Percentiles rank a stretch among this genome's conserved stretches.
phyloP scores from a whole-genome alignment of 2,113 vertebrate species.

The Madoqua kirkii region DNA sequence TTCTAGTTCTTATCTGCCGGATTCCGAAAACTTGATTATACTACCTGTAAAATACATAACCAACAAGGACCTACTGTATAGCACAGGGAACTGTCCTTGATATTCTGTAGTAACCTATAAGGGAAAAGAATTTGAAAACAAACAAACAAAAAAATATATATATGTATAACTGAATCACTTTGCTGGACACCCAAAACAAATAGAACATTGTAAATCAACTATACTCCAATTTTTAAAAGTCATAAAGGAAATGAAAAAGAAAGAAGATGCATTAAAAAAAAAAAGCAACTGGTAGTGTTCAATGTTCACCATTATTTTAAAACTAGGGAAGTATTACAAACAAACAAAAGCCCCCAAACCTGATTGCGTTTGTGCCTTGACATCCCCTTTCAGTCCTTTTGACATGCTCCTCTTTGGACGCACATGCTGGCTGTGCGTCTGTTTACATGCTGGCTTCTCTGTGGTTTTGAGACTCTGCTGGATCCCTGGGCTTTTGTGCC shows the following conservation, averaged over 20 bases:
- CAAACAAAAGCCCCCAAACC: background rate
- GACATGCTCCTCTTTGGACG: background rate
- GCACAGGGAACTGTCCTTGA: background rate
- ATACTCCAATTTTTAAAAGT: background rate
- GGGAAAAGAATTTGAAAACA: background rate
- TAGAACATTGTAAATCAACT: background rate
- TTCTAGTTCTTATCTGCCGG: background rate
- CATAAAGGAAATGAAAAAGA: background rate
- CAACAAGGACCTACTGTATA: background rate
- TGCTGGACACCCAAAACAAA: background rate
- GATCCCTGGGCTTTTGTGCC: background rate
- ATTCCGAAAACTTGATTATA: background rate
- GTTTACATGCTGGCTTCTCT: background rate
- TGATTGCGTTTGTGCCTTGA: background rate
- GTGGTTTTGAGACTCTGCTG: background rate
- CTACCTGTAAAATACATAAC: background rate
- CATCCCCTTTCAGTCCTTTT: background rate
- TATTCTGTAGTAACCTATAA: too few species aligned
- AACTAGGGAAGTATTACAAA: background rate
- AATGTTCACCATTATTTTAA: background rate
- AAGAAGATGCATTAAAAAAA: background rate
- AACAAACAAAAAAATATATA: background rate
- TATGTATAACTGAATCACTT: background rate
- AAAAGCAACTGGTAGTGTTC: background rate
- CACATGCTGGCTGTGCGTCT: too few species aligned